These are phyloP conservation scores for Onthophagus taurus DNA, from an alignment of 1,140 invertebrate genomes.

Conservation along the genomic window DNA sequence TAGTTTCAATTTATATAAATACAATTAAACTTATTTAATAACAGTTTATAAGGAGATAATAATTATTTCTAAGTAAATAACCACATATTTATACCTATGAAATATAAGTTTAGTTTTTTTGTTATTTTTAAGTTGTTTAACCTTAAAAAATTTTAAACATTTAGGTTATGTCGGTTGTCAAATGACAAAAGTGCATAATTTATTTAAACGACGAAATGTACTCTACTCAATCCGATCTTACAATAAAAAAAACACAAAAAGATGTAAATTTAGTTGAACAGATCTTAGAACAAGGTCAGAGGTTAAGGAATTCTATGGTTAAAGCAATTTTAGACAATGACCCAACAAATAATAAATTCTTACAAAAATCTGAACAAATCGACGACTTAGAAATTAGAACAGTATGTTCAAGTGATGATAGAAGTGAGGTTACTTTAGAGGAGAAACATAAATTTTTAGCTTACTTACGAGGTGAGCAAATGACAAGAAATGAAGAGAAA, in stretches of 20 bases:
- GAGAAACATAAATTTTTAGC: constrained; percentile 20
- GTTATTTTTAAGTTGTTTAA: too few relatives aligned
- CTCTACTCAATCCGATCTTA: too few relatives aligned
- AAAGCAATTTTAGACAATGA: constrained; percentile 32
- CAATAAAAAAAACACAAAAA: too few relatives aligned
- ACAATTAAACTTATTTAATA: too few relatives aligned
- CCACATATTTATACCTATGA: too few relatives aligned
- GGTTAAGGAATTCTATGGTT: constrained; percentile 30
- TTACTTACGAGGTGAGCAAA: constrained; percentile 29
- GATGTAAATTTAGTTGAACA: constrained; percentile 25
- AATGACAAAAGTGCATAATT: background rate
- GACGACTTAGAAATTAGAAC: background rate
- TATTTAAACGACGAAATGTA: background rate
- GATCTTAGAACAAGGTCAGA: constrained; percentile 31
- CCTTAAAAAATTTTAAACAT: too few relatives aligned
- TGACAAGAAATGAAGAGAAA: constrained; percentile 28
- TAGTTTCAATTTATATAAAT: too few relatives aligned
- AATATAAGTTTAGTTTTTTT: too few relatives aligned
- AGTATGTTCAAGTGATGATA: constrained; percentile 10
- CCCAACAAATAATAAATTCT: constrained; percentile 20
- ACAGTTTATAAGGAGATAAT: too few relatives aligned
- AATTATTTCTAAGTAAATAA: too few relatives aligned
- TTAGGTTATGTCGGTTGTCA: background rate
- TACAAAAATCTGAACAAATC: background rate
- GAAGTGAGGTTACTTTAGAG: constrained; percentile 7